phyloP scores from a whole-genome alignment of 2,113 vertebrate species.

The Psilopogon haemacephalus region DNA sequence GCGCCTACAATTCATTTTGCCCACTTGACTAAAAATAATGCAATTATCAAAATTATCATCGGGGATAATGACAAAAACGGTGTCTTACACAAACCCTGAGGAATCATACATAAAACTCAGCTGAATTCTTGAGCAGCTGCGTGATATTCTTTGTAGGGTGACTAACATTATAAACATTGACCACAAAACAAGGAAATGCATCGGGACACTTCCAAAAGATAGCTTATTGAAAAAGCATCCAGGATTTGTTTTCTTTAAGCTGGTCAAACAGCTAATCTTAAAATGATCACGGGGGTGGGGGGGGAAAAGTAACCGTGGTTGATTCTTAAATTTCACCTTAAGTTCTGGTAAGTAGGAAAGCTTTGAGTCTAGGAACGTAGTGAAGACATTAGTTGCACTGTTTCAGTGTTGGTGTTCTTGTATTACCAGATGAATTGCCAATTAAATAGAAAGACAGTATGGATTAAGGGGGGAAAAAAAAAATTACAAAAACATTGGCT shows the following conservation, averaged over 20 bases:
- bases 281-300: constrained; percentile 10
- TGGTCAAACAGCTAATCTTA: constrained; percentile 27
- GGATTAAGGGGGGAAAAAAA: constrained; percentile 59
- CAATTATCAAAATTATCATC: constrained; percentile 42
- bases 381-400: constrained; percentile 53
- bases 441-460: constrained; percentile 65
- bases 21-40: constrained; percentile 36
- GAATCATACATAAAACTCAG: constrained; percentile 27
- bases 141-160: constrained; percentile 60
- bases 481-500: constrained; percentile 72
- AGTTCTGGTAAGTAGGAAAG: constrained; percentile 50
- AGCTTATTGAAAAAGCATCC: constrained; percentile 22
- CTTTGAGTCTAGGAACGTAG: constrained; percentile 40
- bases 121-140: constrained; percentile 65
- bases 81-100: neutral
- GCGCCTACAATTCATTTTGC: neutral
- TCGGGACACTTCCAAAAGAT: constrained; percentile 20
- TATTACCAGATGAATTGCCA: constrained; percentile 40
- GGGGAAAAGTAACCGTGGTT: neutral
- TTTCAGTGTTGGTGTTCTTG: constrained; percentile 13
- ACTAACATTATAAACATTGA: constrained; percentile 67
- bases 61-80: constrained; percentile 17
- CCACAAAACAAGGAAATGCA: constrained; percentile 20
- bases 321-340: neutral
- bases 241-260: neutral